Percentiles rank a stretch among this genome's conserved stretches.
Conservation (phyloP, 2,888 invertebrate genomes). For the Quadriops clusia region DNA sequence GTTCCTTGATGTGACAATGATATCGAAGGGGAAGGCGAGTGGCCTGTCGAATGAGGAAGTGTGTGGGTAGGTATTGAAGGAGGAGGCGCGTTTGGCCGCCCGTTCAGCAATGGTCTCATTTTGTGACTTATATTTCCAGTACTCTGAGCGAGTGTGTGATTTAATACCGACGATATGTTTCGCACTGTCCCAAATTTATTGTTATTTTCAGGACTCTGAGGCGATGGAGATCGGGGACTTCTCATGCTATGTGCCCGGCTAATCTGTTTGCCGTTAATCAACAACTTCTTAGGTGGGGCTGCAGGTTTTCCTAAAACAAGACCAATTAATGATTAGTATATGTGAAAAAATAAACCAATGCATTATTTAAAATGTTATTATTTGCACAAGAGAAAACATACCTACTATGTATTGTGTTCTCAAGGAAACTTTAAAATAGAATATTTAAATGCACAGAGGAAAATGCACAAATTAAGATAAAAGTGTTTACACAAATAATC, state of each 20-base stretch:
- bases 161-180: conserved; percentile 38
- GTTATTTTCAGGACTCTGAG: conserved; percentile 35
- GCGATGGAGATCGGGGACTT: conserved; percentile 58
- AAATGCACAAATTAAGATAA: no score
- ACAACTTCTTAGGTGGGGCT: conserved; percentile 54
- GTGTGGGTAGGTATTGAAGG: conserved; percentile 33
- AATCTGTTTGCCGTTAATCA: conserved; percentile 47
- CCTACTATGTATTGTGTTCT: no score
- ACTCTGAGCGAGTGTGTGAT: conserved; percentile 39
- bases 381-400: no score
- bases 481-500: no score
- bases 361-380: no score
- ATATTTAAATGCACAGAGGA: no score
- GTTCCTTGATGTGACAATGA: conserved; percentile 27
- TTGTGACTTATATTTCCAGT: conserved; percentile 24
- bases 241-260: conserved; percentile 76
- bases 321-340: no score
- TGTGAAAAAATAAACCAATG: no score
- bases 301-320: conserved; percentile 41
- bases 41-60: conserved; percentile 38
- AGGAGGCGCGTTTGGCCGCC: conserved; percentile 32
- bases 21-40: conserved; percentile 19
- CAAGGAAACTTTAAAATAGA: no score
- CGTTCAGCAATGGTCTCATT: conserved; percentile 25
- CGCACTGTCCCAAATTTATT: conserved; percentile 34